phyloP scores from a whole-genome alignment of 2,797 vertebrate species.

The Distichodus sexfasciatus region DNA sequence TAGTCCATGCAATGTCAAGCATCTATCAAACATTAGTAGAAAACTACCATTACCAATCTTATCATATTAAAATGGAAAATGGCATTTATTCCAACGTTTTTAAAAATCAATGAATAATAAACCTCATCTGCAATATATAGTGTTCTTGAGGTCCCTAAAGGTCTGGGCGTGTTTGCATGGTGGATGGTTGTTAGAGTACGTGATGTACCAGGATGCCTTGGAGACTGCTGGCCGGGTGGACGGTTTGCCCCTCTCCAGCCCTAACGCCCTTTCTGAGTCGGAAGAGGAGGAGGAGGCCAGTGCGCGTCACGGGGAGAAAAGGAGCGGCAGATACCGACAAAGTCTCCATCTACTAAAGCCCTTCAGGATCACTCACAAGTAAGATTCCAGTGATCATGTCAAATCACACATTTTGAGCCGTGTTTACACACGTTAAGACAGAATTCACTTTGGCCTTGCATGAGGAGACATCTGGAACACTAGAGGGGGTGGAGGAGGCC shows the following conservation, averaged over 20 bases:
- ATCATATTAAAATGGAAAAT: too few species aligned
- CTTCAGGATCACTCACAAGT: constrained; percentile 80
- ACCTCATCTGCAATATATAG: too few species aligned
- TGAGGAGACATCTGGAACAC: not conserved
- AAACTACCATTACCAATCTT: too few species aligned
- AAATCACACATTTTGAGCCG: too few species aligned
- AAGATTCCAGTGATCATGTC: constrained; percentile 45
- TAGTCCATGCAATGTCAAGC: too few species aligned
- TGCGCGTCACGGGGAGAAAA: constrained; percentile 52
- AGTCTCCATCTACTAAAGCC: constrained; percentile 81
- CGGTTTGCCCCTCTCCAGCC: constrained; percentile 69
- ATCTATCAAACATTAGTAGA: too few species aligned
- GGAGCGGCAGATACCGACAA: constrained; percentile 69
- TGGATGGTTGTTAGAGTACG: constrained; percentile 46
- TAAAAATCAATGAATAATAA: too few species aligned
- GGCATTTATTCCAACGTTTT: too few species aligned
- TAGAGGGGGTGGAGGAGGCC: constrained; percentile 44
- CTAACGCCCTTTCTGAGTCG: constrained; percentile 54
- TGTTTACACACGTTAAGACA: not conserved
- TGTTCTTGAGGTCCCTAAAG: not conserved
- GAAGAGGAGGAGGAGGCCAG: constrained; percentile 58
- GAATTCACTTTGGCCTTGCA: not conserved
- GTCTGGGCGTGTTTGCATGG: constrained; percentile 34
- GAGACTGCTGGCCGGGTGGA: constrained; percentile 70
- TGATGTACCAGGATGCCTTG: constrained; percentile 72